Evolutionary conservation across 2,797 vertebrate species (phyloP).

Genomic region (Falco rusticolus): DNA sequence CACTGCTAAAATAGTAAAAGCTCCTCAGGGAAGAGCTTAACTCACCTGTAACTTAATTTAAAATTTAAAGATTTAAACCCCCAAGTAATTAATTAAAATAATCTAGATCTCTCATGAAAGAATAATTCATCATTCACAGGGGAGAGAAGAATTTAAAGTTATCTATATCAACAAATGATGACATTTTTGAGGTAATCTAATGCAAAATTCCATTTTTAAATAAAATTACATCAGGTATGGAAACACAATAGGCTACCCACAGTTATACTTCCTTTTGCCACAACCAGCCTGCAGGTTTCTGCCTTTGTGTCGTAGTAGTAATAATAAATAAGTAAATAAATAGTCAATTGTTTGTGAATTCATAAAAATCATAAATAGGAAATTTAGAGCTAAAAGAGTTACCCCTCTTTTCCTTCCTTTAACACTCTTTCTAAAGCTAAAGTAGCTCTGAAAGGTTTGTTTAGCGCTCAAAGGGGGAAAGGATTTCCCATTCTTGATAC

Average conservation of each 20-base stretch:
- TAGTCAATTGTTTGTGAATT: not conserved
- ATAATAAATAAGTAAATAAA: not conserved
- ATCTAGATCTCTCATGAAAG: conserved; percentile 32
- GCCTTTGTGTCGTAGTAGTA: not conserved
- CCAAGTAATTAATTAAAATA: conserved; percentile 58
- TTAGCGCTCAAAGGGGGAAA: not conserved
- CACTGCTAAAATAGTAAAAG: conserved; percentile 25
- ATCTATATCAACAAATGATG: not conserved
- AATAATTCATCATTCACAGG: conserved; percentile 23
- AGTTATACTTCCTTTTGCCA: not conserved
- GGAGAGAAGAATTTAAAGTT: conserved; percentile 20
- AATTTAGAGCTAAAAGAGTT: not conserved
- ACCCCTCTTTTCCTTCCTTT: not conserved
- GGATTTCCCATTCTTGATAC: not conserved
- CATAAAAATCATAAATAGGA: not conserved
- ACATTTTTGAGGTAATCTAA: not conserved
- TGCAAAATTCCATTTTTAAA: conserved; percentile 18
- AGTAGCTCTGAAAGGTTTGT: not conserved
- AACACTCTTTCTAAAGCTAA: not conserved
- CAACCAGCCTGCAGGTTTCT: not conserved
- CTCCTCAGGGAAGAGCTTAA: conserved; percentile 54
- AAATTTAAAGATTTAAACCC: conserved; percentile 51
- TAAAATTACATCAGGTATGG: not conserved
- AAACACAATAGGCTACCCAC: not conserved
- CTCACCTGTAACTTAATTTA: conserved; percentile 64